Percentiles rank a stretch among this genome's conserved stretches.
phyloP scores from a whole-genome alignment of 2,888 invertebrate species.

The Plagodis pulveraria region DNA sequence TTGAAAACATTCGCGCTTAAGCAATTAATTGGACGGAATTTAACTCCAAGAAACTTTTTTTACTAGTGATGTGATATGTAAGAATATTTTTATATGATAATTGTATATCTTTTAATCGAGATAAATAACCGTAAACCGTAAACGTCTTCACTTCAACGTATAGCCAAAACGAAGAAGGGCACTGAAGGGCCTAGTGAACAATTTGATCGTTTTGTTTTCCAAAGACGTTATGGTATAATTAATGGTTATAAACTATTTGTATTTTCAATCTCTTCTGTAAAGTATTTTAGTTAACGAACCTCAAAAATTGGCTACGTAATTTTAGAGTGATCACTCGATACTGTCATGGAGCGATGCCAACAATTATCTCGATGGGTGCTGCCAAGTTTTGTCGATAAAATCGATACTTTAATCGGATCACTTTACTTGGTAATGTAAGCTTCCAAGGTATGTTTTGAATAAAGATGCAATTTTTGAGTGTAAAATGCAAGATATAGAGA shows the following conservation, averaged over 20 bases:
- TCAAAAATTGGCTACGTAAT: slow-evolving; percentile 8
- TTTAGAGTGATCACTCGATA: slow-evolving; percentile 32
- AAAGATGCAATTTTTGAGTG: too few species aligned
- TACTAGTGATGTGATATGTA: slow-evolving; percentile 16
- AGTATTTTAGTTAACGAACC: neutral
- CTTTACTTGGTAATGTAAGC: neutral
- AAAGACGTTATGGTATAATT: too few species aligned
- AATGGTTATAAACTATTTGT: too few species aligned
- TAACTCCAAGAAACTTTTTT: slow-evolving; percentile 22
- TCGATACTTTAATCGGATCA: neutral
- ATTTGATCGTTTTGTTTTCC: too few species aligned
- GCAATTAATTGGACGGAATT: slow-evolving; percentile 30
- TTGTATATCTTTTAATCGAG: too few species aligned
- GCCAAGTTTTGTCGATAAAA: slow-evolving; percentile 31
- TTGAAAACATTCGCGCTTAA: slow-evolving; percentile 21
- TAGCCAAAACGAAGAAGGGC: too few species aligned
- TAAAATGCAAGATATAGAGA: too few species aligned
- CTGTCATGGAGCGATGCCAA: slow-evolving; percentile 28
- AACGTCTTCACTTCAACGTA: too few species aligned
- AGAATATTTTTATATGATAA: too few species aligned
- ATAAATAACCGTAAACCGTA: too few species aligned
- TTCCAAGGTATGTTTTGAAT: too few species aligned
- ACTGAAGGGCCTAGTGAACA: too few species aligned
- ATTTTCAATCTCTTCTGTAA: neutral
- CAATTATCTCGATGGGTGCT: slow-evolving; percentile 28